phyloP scores from a whole-genome alignment of 1,140 invertebrate genomes.

The Hylaeus volcanicus region DNA sequence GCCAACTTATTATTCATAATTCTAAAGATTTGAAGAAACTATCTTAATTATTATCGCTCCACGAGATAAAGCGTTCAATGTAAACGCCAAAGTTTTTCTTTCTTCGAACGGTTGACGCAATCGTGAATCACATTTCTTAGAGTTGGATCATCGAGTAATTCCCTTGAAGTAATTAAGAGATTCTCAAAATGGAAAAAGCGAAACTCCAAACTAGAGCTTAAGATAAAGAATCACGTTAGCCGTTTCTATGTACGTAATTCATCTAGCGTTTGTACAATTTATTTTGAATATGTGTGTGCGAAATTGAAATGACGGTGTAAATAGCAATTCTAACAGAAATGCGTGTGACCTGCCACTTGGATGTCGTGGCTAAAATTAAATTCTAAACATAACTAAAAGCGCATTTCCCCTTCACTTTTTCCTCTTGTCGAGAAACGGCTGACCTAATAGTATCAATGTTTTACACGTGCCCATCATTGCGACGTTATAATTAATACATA shows the following conservation, averaged over 20 bases:
- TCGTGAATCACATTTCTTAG: not conserved
- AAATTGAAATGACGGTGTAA: not conserved
- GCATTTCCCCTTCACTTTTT: not conserved
- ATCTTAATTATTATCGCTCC: no score
- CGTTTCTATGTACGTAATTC: not conserved
- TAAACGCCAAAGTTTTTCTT: no score
- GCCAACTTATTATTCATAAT: no score
- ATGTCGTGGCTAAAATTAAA: conserved; percentile 33
- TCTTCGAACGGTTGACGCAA: not conserved
- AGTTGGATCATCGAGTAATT: no score
- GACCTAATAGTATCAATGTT: conserved; percentile 19
- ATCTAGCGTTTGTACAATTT: not conserved
- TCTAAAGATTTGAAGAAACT: no score
- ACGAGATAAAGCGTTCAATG: no score
- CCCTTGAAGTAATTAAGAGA: not conserved
- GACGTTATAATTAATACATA: conserved; percentile 3
- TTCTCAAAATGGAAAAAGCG: not conserved
- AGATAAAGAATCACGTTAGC: not conserved
- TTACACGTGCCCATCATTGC: conserved; percentile 9
- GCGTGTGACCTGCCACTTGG: conserved; percentile 4
- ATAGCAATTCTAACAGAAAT: not conserved
- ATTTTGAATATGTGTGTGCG: not conserved
- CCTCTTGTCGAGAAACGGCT: conserved; percentile 9
- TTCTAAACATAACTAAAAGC: conserved; percentile 25
- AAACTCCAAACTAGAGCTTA: not conserved